These are phyloP conservation scores for Zygogramma bicolorata DNA, from an alignment of 2,888 invertebrate genomes.

Conservation along the genomic window DNA sequence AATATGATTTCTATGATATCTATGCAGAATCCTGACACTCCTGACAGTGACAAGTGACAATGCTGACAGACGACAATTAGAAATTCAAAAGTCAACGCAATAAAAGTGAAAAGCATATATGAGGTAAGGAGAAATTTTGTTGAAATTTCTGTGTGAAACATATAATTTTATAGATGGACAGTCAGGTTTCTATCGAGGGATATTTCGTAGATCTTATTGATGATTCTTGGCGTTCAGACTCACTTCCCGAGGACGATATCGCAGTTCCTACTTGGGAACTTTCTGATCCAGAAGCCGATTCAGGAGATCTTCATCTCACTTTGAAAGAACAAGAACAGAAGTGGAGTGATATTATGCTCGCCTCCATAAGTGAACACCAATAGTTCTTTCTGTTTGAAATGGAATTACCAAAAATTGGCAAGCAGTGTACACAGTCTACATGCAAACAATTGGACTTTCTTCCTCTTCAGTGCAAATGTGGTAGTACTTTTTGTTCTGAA, in stretches of 20 bases:
- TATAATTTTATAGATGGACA: conserved; percentile 66
- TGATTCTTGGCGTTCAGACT: conserved; percentile 87
- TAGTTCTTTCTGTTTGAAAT: conserved; percentile 65
- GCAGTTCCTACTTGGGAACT: conserved; percentile 87
- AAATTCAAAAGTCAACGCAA: too few species aligned
- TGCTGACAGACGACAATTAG: too few species aligned
- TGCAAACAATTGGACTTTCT: conserved; percentile 82
- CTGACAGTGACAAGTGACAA: too few species aligned
- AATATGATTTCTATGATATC: too few species aligned
- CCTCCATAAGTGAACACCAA: conserved; percentile 69
- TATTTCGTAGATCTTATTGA: conserved; percentile 85
- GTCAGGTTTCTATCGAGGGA: conserved; percentile 81
- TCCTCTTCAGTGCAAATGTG: conserved; percentile 77
- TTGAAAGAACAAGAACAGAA: conserved; percentile 87
- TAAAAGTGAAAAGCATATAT: too few species aligned
- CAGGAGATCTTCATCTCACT: conserved; percentile 90
- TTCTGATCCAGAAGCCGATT: conserved; percentile 93
- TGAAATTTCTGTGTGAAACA: not conserved
- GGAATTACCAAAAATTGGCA: conserved; percentile 82
- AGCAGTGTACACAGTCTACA: conserved; percentile 71
- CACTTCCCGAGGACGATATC: conserved; percentile 86
- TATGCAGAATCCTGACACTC: too few species aligned
- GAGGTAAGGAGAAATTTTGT: too few species aligned
- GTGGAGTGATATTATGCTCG: conserved; percentile 72
- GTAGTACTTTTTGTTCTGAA: conserved; percentile 74